phyloP scores from a whole-genome alignment of 1,140 invertebrate species.

The Aphelinus atriplicis region DNA sequence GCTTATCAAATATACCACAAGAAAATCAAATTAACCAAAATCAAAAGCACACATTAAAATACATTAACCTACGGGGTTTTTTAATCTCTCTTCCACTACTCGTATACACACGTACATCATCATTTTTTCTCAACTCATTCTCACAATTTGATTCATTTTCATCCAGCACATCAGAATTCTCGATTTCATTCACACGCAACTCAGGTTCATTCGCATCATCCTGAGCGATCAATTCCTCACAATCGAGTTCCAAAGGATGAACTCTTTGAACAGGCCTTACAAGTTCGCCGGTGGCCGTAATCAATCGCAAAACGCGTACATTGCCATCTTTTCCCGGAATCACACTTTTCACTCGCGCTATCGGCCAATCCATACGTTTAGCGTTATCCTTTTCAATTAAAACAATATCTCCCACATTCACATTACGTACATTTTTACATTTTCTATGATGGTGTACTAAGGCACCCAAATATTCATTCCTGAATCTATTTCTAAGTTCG shows the following conservation, averaged over 20 bases:
- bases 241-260: background rate
- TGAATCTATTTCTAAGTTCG: conserved; percentile 44
- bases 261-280: background rate
- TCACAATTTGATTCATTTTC: background rate
- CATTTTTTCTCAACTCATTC: too few relatives aligned
- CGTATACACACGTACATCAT: too few relatives aligned
- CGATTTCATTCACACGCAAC: background rate
- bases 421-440: background rate
- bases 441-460: background rate
- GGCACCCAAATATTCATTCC: too few relatives aligned
- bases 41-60: too few relatives aligned
- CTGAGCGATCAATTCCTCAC: too few relatives aligned
- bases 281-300: too few relatives aligned
- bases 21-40: too few relatives aligned
- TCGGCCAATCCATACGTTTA: conserved; percentile 1
- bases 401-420: conserved; percentile 9
- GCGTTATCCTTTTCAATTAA: background rate
- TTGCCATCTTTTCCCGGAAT: conserved; percentile 1
- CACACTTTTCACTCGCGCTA: background rate
- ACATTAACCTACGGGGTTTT: too few relatives aligned
- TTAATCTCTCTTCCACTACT: too few relatives aligned
- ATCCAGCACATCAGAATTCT: background rate
- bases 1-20: too few relatives aligned
- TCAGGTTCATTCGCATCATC: too few relatives aligned
- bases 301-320: background rate